Evolutionary conservation across 2,888 invertebrate genomes (phyloP), one percentile per base, ranked within the genome.

Genomic region (Meandrusa payeni): DNA sequence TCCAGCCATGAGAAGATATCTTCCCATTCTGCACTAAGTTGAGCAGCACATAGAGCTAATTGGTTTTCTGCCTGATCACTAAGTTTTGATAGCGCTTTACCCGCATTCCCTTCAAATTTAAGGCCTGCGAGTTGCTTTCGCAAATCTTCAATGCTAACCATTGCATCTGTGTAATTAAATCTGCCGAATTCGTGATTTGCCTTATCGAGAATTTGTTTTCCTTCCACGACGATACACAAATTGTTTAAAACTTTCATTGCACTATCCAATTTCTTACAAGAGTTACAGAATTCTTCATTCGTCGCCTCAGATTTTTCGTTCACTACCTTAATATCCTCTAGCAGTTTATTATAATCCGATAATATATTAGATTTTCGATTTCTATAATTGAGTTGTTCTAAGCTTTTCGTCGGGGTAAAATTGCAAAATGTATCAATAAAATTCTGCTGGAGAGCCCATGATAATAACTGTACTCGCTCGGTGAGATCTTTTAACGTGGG

Each of bases 11-110:
- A 66, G 41, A 87, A 87, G 9, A 86, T 72, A 19, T 80, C 77
- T 41, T 86, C 82, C 86, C 85, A 86, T 59, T 87, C 85, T 12
- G 71, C 55, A 47, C 83, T 83, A n/a, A 86, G 50, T 28, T 83
- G 76, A 1, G 86, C 82, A 10, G 65, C 64, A 42, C 79, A 86
- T 5, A 86, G 52, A 0, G 83, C 73, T 2, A 82, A 48, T 53
- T 85, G 85, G 38, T 76, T 83, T 50, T 86, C 81, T 20, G 76
- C 68, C 45, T 82, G 78, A 4, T 69, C 65, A 37, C 61, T 66
- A 0, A 87, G 53, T 31, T 75, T 78, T 0, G 47, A 41, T 10
- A 86, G 45, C 1, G 80, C 83, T 49, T 70, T 70, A 1, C 50
- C 57, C 23, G 72, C 53, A 36, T 76, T 77, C 1, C 72, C 76